Evolutionary conservation across 2,888 invertebrate species (phyloP), one percentile per base, ranked within the genome.

Genomic region (Thecocarcelia acutangulata): DNA sequence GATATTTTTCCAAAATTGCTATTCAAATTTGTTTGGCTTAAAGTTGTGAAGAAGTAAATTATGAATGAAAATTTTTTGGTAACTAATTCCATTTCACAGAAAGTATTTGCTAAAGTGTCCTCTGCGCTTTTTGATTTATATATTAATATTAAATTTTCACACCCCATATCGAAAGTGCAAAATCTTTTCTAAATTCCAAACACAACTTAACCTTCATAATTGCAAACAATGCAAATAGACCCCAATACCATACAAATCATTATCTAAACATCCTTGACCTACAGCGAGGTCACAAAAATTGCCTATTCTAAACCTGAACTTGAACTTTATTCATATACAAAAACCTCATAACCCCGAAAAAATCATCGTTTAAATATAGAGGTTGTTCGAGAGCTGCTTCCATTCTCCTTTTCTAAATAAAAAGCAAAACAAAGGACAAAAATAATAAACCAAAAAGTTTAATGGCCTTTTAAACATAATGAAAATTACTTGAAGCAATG

Each of bases 381-480:
- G 28, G 13, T 42, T 56, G 42, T 44, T 46, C 5, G 24, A 69
- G 40, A 5, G 1, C 9, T 33, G 33, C 9, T 9, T 1, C 33
- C 24, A 24, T 24, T 24, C 24, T 24, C 24, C 24, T 24, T 24
- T 5, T 3, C 5, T 24, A 33, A 52, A 42, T 1, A 5, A 54
- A 54, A 21, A 11, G 11, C 1, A 19, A 12, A 17, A 15, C 63
- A 44, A 3, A 42, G 42, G n/a, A 5, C 56, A 52, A 61, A 40
- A 66, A 69, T 78, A 56, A 37, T 37, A 37, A 52, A 11, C 1
- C 5, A 68, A 70, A 48, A 80, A 85, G 86, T 86, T 86, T 85
- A 85, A 85, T 83, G 85, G 83, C 84, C 86, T 85, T 85, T 84
- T 72, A 54, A 50, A 46, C 69, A 66, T 81, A 48, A 61, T 48